Conservation (phyloP, 2,888 invertebrate species). For the Miltochrista miniata region DNA sequence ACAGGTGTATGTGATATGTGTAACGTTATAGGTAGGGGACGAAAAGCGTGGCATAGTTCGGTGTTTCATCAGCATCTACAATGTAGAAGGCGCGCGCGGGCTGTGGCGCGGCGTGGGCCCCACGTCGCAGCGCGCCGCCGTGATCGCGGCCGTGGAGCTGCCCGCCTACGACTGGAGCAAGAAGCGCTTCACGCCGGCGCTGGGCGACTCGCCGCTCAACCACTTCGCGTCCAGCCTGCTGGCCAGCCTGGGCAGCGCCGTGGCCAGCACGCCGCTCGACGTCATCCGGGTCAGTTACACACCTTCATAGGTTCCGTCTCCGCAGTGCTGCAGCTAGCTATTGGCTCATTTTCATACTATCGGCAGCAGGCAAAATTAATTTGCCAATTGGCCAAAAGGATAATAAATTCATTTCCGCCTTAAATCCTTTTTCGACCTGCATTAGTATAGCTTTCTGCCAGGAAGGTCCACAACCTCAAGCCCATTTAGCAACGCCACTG, state of each 20-base stretch:
- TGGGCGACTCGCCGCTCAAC: slow-evolving; percentile 92
- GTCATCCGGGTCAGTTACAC: slow-evolving; percentile 91
- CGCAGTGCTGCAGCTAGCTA: too few species aligned
- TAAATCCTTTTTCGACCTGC: too few species aligned
- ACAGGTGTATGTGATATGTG: too few species aligned
- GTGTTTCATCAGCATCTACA: slow-evolving; percentile 93
- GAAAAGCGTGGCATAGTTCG: slow-evolving; percentile 86
- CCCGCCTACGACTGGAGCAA: slow-evolving; percentile 97
- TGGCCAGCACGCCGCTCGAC: slow-evolving; percentile 97
- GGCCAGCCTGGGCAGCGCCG: slow-evolving; percentile 95
- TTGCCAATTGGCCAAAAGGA: too few species aligned
- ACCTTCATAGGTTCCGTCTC: too few species aligned
- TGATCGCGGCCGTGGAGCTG: slow-evolving; percentile 96
- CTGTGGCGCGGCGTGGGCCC: slow-evolving; percentile 97
- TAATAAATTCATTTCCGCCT: too few species aligned
- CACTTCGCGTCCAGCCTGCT: slow-evolving; percentile 95
- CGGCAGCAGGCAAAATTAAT: too few species aligned
- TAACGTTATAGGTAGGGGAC: slow-evolving; percentile 68
- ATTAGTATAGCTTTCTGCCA: too few species aligned
- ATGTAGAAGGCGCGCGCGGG: slow-evolving; percentile 92
- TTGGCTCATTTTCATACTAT: too few species aligned
- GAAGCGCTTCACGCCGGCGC: slow-evolving; percentile 85
- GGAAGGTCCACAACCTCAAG: too few species aligned
- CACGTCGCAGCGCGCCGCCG: slow-evolving; percentile 96
- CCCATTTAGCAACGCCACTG: too few species aligned